Base-by-base conservation (phyloP, 1,140 invertebrate species). In the Hetaerina americana region DNA sequence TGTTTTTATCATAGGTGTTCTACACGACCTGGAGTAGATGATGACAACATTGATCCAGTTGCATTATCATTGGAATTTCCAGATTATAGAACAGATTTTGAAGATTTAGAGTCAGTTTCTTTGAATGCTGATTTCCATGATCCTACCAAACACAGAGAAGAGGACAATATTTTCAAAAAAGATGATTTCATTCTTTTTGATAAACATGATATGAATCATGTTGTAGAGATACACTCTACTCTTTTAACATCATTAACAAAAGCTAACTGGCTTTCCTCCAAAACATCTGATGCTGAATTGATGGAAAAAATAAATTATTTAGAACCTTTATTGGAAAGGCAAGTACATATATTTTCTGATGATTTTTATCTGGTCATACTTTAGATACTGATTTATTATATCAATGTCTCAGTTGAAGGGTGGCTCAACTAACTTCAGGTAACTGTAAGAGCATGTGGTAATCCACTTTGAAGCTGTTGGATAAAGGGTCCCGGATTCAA, bases 21-120 rank as follows among this genome's bases (percentile, higher is more conserved):
- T 1, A 57, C 15, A 57, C 15, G 40, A 57, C 2, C 40, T 57
- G 40, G 40, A 18, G 40, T 5, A 10, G 40, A 57, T 57, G 40
- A 57, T 57, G 40, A 57, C 10, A 1, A 57, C 15, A 57, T 57
- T 10, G 40, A 57, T 12, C 40, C 40, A 5, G 10, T 57, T 57
- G 40, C 40, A 18, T n/a, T 57, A 18, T 12, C 40, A 18, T n/a
- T 57, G 15, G 15, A 57, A 10, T 57, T 57, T 10, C 40, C 40
- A 57, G 2, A 12, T 57, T 57, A 18, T n/a, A 57, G 22, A 57
- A n/a, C 15, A 10, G 40, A 57, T 26, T 26, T 26, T 25, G 31
- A 66, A n/a, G 25, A 73, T 29, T 26, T 73, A 0, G 66, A 72
- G 18, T 12, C n/a, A n/a, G n/a, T n/a, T n/a, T n/a, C n/a, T n/a